Base-by-base conservation (phyloP, 2,888 invertebrate genomes). In the Pandemis cinnamomeana region DNA sequence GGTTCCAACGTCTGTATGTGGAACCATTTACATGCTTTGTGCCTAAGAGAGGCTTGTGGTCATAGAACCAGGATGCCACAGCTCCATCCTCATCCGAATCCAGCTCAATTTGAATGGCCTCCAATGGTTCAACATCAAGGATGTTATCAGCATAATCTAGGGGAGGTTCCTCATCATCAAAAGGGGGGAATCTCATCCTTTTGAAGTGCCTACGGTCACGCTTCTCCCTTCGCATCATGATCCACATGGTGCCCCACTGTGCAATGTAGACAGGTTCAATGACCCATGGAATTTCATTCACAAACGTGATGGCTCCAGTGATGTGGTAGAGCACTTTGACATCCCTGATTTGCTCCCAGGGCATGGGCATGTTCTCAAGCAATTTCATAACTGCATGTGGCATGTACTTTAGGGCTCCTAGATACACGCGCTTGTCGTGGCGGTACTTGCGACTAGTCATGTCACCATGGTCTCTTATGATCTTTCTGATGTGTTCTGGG, bases 191-290 rank as follows among this genome's bases (percentile, higher is more conserved):
- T 80, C 99, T 95, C 99, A 99, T 99, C 81, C 99, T 95, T 91
- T 99, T 99, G 89, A 99, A 99, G 89, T 99, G 99, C 46, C 99
- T 96, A 87, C 99, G 97, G 95, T 99, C 99, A 78, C 99, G 95
- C 90, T 99, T 99, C 87, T 99, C 99, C 81, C 99, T 96, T 80
- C 99, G 95, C 99, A 99, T 99, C 99, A 99, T 99, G 81, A 99
- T 99, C 99, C 99, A 99, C 99, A 99, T 99, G 0, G 99, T 99
- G 61, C 99, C 99, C 99, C 99, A 99, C 87, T 99, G 99, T 0
- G 99, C 99, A 80, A 99, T 99, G 88, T 99, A 99, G 6, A 99
- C 97, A 0, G 99, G 99, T 86, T 99, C 99, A 81, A 99, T 98
- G 4, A 99, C 99, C 99, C 99, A 99, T 2, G 99, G 99, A 83